Base-by-base conservation (phyloP, 2,113 vertebrate genomes). In the Chamaea fasciata region DNA sequence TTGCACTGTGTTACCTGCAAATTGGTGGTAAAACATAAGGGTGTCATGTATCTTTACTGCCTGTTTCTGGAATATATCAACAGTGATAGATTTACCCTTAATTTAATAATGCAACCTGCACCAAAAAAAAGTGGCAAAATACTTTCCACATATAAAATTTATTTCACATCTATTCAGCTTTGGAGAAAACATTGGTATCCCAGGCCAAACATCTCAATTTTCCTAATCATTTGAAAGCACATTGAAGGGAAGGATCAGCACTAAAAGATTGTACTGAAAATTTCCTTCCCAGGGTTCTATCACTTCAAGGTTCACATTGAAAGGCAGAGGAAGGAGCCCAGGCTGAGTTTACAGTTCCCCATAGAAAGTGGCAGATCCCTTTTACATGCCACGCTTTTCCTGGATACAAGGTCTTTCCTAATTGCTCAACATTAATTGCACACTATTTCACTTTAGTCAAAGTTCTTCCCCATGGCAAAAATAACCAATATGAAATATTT, bases 121-220 rank as follows among this genome's bases (percentile, higher is more conserved):
- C 11, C 1, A 31, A 50, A 71, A 71, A 57, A 71, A 24, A 0
- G 1, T 8, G 79, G 21, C 18, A 81, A 56, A 69, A 41, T 11
- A 15, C 2, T 44, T 13, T 28, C 55, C 12, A 21, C 6, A 5
- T 18, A 9, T 0, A 39, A 35, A 56, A 4, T 39, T 69, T 1
- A 27, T 2, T 56, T 35, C 33, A 21, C 30, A 41, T 35, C 33
- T 80, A 5, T 16, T 65, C 37, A 57, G 1, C 24, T 89, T 73
- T 2, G 2, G 7, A 5, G 24, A 26, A 82, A 16, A 31, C 12
- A 13, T 33, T 5, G 5, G 17, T 55, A 68, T 16, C 18, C 22
- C 62, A 50, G n/a, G 33, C 11, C 11, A 6, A 33, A 20, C 7
- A 3, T 31, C 59, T 0, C 13, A 3, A n/a, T 74, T 44, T 57